Evolutionary conservation across 2,113 vertebrate genomes (phyloP), one percentile per base, ranked within the genome.

Genomic region (Gymnobelideus leadbeateri): DNA sequence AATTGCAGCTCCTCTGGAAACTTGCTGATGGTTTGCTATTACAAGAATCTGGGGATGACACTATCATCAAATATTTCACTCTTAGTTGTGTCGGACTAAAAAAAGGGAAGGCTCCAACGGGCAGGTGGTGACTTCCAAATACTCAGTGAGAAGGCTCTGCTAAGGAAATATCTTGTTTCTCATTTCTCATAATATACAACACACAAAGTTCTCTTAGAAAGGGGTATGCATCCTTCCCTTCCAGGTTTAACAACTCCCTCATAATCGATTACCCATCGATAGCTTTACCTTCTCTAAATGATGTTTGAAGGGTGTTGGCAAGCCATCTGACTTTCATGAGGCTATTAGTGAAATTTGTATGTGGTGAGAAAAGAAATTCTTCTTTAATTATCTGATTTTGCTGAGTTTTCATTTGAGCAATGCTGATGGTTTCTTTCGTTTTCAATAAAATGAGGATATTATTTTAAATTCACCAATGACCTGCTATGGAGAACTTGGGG

Each of bases 1-100:
- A 94, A 51, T 97, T 95, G 90, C 91, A 97, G 90, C 91, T 95
- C 96, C 95, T 97, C 97, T 97, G 92, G 96, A 97, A 97, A 97
- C 93, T 96, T 95, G 94, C 96, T 98, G 98, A 98, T 98, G 98
- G 97, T 97, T 98, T 97, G 95, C 96, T 98, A 97, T 97, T 97
- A 97, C 96, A 98, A 95, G 97, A 96, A 98, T 97, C 98, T 98
- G 98, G 97, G 96, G 97, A 97, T 97, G 98, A 98, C 97, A 97
- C 96, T 95, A 90, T 97, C 92, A 90, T n/a, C 96, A 94, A 98
- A 94, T 92, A 96, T 97, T 98, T 97, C 96, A 98, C 98, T 97
- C 97, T 98, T 98, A 95, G 95, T 97, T 97, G 98, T 96, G 96
- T 97, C 97, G 97, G 91, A 96, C 95, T 96, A 95, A 98, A 96